phyloP scores from a whole-genome alignment of 2,113 vertebrate species.

The Pandion haliaetus region DNA sequence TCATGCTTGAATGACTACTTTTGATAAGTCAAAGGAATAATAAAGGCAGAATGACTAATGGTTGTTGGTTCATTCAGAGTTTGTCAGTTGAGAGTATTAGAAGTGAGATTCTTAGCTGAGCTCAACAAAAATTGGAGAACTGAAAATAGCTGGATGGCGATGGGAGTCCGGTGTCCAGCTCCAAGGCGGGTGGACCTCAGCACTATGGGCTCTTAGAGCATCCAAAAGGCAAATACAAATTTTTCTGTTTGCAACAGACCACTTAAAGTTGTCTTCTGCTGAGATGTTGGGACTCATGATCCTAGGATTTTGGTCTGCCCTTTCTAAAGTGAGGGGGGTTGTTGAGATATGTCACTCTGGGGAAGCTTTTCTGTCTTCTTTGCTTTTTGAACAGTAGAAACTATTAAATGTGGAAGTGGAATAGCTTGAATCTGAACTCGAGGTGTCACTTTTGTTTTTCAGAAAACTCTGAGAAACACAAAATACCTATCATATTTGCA shows the following conservation, averaged over 20 bases:
- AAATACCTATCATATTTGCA: background rate
- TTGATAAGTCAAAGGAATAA: background rate
- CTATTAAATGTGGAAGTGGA: background rate
- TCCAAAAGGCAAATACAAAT: background rate
- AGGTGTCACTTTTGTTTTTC: background rate
- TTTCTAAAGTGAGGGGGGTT: background rate
- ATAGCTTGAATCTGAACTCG: background rate
- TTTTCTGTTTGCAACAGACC: background rate
- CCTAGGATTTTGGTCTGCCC: background rate
- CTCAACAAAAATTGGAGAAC: background rate
- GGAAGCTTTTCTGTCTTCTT: background rate
- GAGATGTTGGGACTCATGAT: background rate
- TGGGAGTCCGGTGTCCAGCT: background rate
- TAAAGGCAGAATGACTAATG: background rate
- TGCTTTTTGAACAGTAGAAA: background rate
- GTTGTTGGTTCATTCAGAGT: background rate
- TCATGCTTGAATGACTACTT: background rate
- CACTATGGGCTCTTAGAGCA: background rate
- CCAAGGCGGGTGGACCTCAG: background rate
- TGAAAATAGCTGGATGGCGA: background rate
- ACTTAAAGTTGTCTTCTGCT: rapidly evolving
- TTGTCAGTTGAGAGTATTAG: background rate
- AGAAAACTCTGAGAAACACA: background rate
- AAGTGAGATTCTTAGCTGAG: background rate
- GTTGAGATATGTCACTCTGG: background rate